Conservation (phyloP, 2,113 vertebrate species). For the Rhinolophus sinicus region DNA sequence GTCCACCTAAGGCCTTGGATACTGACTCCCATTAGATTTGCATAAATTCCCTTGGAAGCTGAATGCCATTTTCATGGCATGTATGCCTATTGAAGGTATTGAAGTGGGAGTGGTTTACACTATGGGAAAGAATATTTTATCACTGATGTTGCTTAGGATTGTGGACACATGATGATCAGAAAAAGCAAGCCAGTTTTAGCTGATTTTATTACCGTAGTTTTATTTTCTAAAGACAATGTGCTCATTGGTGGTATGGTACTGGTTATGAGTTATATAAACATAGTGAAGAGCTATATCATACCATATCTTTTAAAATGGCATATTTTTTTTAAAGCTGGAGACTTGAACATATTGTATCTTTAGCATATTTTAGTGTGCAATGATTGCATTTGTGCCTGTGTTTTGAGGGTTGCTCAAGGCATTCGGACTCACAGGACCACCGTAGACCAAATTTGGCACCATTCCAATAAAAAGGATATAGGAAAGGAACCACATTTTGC, state of each 20-base stretch:
- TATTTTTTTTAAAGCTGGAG: not conserved
- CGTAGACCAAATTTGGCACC: not conserved
- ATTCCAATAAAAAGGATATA: not conserved
- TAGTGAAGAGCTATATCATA: not conserved
- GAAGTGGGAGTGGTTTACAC: not conserved
- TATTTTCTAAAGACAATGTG: not conserved
- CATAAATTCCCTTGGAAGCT: not conserved
- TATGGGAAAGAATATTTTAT: not conserved
- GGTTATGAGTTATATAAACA: not conserved
- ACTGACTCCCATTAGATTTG: not conserved
- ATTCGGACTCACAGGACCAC: not conserved
- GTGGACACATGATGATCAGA: not conserved
- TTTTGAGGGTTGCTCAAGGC: not conserved
- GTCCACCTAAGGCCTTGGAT: not conserved
- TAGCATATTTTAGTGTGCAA: not conserved
- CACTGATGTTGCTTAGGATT: conserved; percentile 20
- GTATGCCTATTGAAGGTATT: not conserved
- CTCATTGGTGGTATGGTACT: not conserved
- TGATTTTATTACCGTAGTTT: conserved; percentile 16
- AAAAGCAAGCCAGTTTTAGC: not conserved
- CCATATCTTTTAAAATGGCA: not conserved
- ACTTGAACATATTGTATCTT: not conserved
- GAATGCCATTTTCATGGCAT: not conserved
- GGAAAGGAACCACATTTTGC: not conserved
- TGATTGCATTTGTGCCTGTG: not conserved